Evolutionary conservation across 2,888 invertebrate species (phyloP).

Genomic region (Dryocosmus kuriphilus): DNA sequence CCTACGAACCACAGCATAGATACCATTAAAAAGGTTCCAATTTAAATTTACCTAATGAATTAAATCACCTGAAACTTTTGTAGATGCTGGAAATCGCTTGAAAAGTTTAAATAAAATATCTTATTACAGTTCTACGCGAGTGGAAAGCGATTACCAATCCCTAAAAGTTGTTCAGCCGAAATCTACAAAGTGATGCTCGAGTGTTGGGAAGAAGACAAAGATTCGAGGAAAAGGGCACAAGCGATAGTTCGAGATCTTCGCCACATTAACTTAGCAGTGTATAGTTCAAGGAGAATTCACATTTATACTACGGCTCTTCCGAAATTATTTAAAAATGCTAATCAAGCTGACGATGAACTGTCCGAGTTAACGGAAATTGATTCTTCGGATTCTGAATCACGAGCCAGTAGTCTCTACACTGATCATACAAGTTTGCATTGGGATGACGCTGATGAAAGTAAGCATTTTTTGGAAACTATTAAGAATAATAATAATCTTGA

Average conservation of each 20-base stretch:
- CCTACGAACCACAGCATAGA: constrained; percentile 68
- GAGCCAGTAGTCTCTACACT: constrained; percentile 69
- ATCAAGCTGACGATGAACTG: constrained; percentile 60
- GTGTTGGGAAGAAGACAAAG: constrained; percentile 89
- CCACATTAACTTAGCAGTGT: constrained; percentile 87
- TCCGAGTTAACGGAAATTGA: constrained; percentile 64
- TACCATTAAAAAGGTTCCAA: constrained; percentile 74
- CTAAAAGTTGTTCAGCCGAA: constrained; percentile 85
- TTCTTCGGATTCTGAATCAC: constrained; percentile 70
- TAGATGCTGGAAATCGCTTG: not conserved
- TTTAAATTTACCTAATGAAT: not conserved
- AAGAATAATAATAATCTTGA: too few species aligned
- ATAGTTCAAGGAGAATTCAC: constrained; percentile 82
- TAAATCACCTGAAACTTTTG: not conserved
- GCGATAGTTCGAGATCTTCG: constrained; percentile 91
- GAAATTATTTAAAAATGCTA: constrained; percentile 67
- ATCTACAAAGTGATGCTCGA: constrained; percentile 88
- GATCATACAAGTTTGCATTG: constrained; percentile 71
- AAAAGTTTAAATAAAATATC: constrained; percentile 23
- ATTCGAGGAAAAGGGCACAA: constrained; percentile 87
- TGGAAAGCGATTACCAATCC: constrained; percentile 84
- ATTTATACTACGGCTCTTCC: constrained; percentile 80
- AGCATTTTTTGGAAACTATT: constrained; percentile 38
- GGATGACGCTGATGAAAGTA: constrained; percentile 70
- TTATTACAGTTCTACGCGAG: constrained; percentile 82